phyloP scores from a whole-genome alignment of 2,797 vertebrate species.

The Malacoraja senta region DNA sequence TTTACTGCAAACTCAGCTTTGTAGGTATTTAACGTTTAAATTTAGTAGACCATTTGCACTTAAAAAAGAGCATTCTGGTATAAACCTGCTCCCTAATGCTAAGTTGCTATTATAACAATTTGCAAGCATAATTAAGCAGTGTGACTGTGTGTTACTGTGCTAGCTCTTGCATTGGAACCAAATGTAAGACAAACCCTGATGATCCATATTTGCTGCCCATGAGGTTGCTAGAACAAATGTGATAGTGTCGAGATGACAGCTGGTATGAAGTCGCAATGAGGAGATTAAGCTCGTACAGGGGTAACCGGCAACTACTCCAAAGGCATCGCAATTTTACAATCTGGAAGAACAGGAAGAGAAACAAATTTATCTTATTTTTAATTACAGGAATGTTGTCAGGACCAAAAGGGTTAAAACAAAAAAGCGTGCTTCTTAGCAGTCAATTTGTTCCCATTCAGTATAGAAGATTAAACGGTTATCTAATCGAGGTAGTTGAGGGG shows the following conservation, averaged over 20 bases:
- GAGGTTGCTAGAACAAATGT: neutral
- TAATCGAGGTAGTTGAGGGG: too few relatives aligned
- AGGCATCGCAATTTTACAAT: neutral
- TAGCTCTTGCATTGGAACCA: slow-evolving; percentile 8
- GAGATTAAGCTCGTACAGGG: neutral
- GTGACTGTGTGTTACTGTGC: slow-evolving; percentile 1
- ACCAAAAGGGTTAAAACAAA: neutral
- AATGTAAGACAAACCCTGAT: slow-evolving; percentile 15
- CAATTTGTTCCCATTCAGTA: too few relatives aligned
- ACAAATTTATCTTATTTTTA: too few relatives aligned
- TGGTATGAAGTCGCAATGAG: neutral
- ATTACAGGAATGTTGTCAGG: neutral
- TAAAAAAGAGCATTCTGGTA: slow-evolving; percentile 34
- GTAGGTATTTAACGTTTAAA: slow-evolving; percentile 21
- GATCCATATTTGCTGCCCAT: slow-evolving; percentile 10
- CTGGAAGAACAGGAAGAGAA: neutral
- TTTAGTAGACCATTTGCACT: slow-evolving; percentile 30
- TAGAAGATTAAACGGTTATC: too few relatives aligned
- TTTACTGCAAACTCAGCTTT: neutral
- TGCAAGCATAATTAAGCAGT: slow-evolving; percentile 35
- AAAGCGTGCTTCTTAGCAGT: too few relatives aligned
- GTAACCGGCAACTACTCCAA: neutral
- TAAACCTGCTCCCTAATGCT: neutral
- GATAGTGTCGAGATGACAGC: slow-evolving; percentile 10
- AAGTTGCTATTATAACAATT: slow-evolving; percentile 30